phyloP scores from a whole-genome alignment of 2,888 invertebrate genomes.

The Callosobruchus maculatus region DNA sequence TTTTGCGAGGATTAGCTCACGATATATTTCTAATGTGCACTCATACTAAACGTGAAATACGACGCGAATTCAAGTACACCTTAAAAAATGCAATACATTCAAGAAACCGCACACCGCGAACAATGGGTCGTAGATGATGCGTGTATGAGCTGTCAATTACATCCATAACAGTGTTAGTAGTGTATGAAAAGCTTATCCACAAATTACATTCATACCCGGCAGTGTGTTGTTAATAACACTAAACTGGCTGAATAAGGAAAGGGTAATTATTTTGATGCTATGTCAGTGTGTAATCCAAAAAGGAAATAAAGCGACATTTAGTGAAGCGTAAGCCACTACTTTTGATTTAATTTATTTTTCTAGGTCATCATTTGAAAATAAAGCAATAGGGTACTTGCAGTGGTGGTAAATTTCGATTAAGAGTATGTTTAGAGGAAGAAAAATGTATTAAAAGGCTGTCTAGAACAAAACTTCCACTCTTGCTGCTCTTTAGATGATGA shows the following conservation, averaged over 20 bases:
- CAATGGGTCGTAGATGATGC: background rate
- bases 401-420: too few relatives aligned
- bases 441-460: too few relatives aligned
- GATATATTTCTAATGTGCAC: background rate
- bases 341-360: background rate
- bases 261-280: background rate
- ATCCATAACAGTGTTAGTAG: background rate
- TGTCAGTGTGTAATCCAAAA: background rate
- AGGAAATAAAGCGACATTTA: background rate
- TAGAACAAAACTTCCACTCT: too few relatives aligned
- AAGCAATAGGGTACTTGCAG: too few relatives aligned
- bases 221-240: background rate
- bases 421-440: too few relatives aligned
- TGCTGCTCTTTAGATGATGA: too few relatives aligned
- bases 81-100: background rate
- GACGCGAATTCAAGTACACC: too few relatives aligned
- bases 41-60: background rate
- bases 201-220: background rate
- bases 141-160: background rate
- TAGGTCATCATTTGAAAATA: background rate
- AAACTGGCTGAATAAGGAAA: background rate
- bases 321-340: background rate
- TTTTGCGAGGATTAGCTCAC: too few relatives aligned
- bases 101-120: background rate
- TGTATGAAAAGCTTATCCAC: background rate